Base-by-base conservation (phyloP, 2,113 vertebrate genomes). In the Penelope pileata region DNA sequence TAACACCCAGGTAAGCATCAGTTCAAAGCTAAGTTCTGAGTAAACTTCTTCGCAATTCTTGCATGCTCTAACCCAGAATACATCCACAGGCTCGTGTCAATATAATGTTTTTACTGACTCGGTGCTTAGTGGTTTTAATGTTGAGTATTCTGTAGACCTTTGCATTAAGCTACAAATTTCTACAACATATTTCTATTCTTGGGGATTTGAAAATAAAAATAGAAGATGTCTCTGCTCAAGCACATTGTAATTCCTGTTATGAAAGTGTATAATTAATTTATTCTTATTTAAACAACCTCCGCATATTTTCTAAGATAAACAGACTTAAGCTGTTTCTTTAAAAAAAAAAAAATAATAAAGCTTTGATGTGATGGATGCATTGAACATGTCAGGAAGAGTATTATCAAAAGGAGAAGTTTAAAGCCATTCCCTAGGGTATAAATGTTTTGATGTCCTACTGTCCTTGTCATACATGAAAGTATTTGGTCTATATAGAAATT, bases 391-490 rank as follows among this genome's bases (percentile, higher is more conserved):
- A 97, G 80, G 83, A 96, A 97, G 92, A 97, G 96, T 97, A 95
- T 91, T 97, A 97, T 98, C 97, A 97, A 97, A 98, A 97, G 73
- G 77, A 97, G 64, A 92, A 69, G 62, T 95, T 96, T 97, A 86
- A 97, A 98, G 93, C 77, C 50, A 17, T 94, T 97, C 96, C 96
- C 92, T 74, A 36, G 89, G 94, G 88, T 88, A 96, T 94, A 92
- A 63, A 51, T 83, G 91, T 97, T 97, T 96, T 97, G 96, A 97
- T 97, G 96, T 97, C 93, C 81, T 75, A 94, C 95, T 98, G 92
- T 97, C 97, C 96, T 97, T 97, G 95, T 94, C 96, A 96, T 82
- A 96, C 84, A 96, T 97, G 85, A 97, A 98, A 98, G 96, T 93
- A 86, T 94, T 96, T 92, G 78, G 83, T 95, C 95, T 96, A 90